These are phyloP conservation scores for Ormyrus labotus DNA, from an alignment of 2,888 invertebrate species.

Conservation along the genomic window DNA sequence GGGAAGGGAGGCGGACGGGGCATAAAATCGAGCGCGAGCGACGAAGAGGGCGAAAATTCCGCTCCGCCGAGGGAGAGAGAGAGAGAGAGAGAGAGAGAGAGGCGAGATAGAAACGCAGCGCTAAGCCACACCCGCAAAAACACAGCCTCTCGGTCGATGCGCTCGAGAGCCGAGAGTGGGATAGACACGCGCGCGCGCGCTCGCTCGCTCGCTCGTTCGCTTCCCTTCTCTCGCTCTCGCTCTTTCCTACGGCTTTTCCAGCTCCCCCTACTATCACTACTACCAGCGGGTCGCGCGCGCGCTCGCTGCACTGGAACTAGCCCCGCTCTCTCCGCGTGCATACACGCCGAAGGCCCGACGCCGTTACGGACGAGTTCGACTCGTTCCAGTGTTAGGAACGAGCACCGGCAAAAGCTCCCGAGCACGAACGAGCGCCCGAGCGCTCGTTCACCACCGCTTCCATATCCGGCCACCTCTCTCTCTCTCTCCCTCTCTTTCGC, in stretches of 20 bases:
- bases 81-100: constrained; percentile 11
- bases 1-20: constrained; percentile 6
- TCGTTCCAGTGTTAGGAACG: constrained; percentile 45
- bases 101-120: constrained; percentile 59
- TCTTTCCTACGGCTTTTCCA: constrained; percentile 16
- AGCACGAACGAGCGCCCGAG: constrained; percentile 33
- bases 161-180: constrained; percentile 40
- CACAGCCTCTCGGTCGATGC: constrained; percentile 62
- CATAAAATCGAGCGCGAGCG: constrained; percentile 50
- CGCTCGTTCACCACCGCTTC: constrained; percentile 26
- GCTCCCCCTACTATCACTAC: constrained; percentile 18
- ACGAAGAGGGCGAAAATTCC: constrained; percentile 51
- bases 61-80: constrained; percentile 10
- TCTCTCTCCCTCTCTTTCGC: not conserved
- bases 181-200: constrained; percentile 8
- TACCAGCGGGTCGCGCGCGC: not conserved
- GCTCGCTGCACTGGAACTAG: not conserved
- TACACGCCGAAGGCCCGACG: not conserved
- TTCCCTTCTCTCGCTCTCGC: constrained; percentile 3
- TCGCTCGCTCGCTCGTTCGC: constrained; percentile 13
- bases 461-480: constrained; percentile 29
- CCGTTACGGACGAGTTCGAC: constrained; percentile 52
- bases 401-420: constrained; percentile 1
- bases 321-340: not conserved
- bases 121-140: constrained; percentile 75